A percentile compares a stretch with the other conserved stretches of the same genome.
Evolutionary conservation across 1,140 invertebrate genomes (phyloP).

Genomic region (Neodiprion lecontei): DNA sequence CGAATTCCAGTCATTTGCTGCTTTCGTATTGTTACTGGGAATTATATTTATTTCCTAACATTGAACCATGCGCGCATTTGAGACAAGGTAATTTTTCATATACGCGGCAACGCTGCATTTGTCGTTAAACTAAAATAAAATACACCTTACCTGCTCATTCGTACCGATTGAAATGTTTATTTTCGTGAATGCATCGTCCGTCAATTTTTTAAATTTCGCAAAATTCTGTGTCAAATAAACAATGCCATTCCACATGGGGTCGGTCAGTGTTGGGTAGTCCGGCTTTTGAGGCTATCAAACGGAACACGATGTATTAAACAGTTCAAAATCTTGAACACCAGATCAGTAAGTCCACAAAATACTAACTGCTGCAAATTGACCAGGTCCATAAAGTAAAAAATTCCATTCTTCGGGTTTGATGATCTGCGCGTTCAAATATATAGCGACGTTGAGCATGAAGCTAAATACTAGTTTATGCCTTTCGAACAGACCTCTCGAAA

Average conservation of each 20-base stretch:
- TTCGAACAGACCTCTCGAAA: slow-evolving; percentile 89
- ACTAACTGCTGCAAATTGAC: slow-evolving; percentile 38
- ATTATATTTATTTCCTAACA: slow-evolving; percentile 65
- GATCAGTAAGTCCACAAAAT: too few species aligned
- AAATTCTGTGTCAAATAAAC: slow-evolving; percentile 68
- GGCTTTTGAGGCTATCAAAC: slow-evolving; percentile 62
- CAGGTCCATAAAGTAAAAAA: slow-evolving; percentile 76
- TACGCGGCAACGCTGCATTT: too few species aligned
- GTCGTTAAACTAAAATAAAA: slow-evolving; percentile 10
- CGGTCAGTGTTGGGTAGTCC: slow-evolving; percentile 60
- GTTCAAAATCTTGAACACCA: slow-evolving; percentile 12
- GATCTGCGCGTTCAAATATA: slow-evolving; percentile 68
- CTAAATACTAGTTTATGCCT: slow-evolving; percentile 90
- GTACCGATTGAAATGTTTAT: slow-evolving; percentile 68
- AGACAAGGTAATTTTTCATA: neutral
- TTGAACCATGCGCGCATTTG: slow-evolving; percentile 2
- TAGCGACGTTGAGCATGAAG: slow-evolving; percentile 81
- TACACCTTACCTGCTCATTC: slow-evolving; percentile 62
- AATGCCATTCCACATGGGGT: slow-evolving; percentile 69
- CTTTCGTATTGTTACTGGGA: slow-evolving; percentile 50
- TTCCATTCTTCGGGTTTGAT: slow-evolving; percentile 72
- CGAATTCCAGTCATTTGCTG: slow-evolving; percentile 67
- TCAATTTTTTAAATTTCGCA: slow-evolving; percentile 60
- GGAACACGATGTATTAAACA: slow-evolving; percentile 13
- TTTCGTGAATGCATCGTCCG: slow-evolving; percentile 61